Evolutionary conservation across 2,113 vertebrate species (phyloP).

Genomic region (Ceratotherium simum): DNA sequence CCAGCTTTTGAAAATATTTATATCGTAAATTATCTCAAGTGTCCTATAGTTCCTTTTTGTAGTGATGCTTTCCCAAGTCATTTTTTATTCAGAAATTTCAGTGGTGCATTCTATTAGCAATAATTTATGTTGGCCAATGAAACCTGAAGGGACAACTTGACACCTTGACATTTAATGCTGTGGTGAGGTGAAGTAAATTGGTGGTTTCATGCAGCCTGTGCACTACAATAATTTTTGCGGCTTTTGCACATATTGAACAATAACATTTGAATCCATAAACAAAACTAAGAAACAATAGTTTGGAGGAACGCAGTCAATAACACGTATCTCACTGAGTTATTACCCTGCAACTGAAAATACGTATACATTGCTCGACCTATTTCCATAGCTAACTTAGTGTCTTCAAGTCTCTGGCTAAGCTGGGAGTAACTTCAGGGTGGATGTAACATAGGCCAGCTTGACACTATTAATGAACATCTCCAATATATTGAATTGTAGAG

Average conservation of each 20-base stretch:
- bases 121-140: conserved; percentile 84
- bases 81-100: conserved; percentile 86
- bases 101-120: conserved; percentile 78
- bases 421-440: background rate
- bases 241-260: conserved; percentile 69
- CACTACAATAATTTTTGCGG: conserved; percentile 58
- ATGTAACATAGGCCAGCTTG: background rate
- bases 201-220: conserved; percentile 60
- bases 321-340: background rate
- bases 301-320: conserved; percentile 62
- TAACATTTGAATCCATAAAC: conserved; percentile 73
- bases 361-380: background rate
- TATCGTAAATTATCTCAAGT: conserved; percentile 85
- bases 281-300: conserved; percentile 71
- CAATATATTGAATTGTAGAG: background rate
- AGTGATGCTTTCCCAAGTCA: conserved; percentile 76
- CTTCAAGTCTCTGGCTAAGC: background rate
- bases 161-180: conserved; percentile 81
- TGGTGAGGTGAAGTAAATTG: conserved; percentile 81
- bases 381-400: background rate
- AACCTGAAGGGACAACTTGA: conserved; percentile 84
- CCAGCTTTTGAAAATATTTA: conserved; percentile 84
- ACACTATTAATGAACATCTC: background rate
- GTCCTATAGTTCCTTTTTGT: conserved; percentile 66
- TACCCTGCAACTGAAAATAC: conserved; percentile 9